Conservation (phyloP, 2,797 vertebrate genomes). For the Falco columbarius region DNA sequence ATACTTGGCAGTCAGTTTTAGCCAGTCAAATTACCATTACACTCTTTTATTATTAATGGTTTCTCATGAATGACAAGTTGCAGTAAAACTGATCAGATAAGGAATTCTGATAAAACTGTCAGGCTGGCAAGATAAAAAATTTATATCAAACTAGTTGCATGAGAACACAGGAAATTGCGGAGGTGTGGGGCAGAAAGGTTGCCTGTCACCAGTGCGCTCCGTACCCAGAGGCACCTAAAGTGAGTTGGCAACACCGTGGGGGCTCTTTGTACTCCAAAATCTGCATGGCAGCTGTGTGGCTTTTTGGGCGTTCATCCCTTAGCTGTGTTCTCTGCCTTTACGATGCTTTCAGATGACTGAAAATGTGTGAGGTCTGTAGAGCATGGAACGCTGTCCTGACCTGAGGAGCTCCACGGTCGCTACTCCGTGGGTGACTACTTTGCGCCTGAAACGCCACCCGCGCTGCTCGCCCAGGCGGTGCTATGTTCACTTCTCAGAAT, state of each 20-base stretch:
- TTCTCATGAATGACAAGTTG: not conserved
- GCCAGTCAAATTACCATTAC: not conserved
- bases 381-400: too few species aligned
- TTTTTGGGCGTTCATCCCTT: accelerated
- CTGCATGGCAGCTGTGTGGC: not conserved
- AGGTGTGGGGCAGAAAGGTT: not conserved
- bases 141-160: not conserved
- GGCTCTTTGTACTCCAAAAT: not conserved
- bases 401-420: accelerated
- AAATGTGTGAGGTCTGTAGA: not conserved
- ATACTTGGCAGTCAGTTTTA: not conserved
- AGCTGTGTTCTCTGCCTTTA: not conserved
- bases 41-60: not conserved
- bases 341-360: not conserved
- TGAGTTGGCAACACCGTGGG: not conserved
- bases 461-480: not conserved
- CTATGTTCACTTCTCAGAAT: not conserved
- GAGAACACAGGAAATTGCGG: too few species aligned
- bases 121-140: not conserved
- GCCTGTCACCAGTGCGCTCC: not conserved
- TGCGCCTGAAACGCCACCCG: not conserved
- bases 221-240: too few species aligned
- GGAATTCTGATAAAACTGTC: not conserved
- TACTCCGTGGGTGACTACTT: not conserved
- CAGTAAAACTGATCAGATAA: not conserved